These are phyloP conservation scores for Campaea margaritaria DNA, from an alignment of 2,888 invertebrate species.

Conservation along the genomic window DNA sequence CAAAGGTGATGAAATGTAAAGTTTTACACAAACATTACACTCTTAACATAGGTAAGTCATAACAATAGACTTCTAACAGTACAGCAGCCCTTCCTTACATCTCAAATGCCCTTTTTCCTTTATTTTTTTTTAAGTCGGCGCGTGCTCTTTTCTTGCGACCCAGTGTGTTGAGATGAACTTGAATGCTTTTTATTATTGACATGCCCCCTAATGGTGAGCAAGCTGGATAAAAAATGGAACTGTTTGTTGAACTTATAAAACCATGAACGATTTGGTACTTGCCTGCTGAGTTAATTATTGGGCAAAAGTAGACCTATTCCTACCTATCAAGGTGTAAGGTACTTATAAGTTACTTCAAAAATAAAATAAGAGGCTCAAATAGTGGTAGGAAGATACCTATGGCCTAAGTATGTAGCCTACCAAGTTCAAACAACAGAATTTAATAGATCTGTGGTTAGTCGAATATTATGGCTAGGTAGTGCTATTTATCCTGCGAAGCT, in stretches of 20 bases:
- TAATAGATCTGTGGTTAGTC: too few species aligned
- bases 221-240: constrained; percentile 4
- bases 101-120: constrained; percentile 1
- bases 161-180: constrained; percentile 12
- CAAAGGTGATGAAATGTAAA: constrained; percentile 42
- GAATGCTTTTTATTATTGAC: constrained; percentile 1
- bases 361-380: too few species aligned
- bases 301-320: too few species aligned
- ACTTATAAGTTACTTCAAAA: too few species aligned
- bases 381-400: too few species aligned
- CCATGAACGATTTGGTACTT: background rate
- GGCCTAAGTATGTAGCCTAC: too few species aligned
- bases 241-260: too few species aligned
- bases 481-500: too few species aligned
- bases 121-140: constrained; percentile 14
- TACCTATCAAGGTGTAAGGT: too few species aligned
- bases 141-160: constrained; percentile 12
- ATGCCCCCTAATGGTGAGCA: constrained; percentile 3
- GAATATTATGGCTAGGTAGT: too few species aligned
- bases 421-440: too few species aligned
- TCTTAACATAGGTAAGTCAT: background rate
- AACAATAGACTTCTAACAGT: constrained; percentile 13
- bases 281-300: too few species aligned
- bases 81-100: constrained; percentile 23
- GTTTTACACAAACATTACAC: constrained; percentile 40